phyloP scores from a whole-genome alignment of 2,797 vertebrate species.

The Microctenopoma lineatum region DNA sequence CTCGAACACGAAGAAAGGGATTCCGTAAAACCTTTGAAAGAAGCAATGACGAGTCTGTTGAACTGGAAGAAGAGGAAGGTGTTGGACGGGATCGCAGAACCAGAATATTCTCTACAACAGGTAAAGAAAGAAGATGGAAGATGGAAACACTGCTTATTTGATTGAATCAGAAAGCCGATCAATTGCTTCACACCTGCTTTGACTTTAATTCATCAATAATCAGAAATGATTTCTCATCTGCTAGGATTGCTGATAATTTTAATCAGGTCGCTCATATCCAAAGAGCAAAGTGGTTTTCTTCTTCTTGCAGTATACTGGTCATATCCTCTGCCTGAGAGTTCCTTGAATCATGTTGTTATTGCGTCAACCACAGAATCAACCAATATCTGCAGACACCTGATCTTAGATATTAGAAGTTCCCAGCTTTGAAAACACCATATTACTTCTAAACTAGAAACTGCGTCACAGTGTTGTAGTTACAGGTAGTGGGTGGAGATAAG shows the following conservation, averaged over 20 bases:
- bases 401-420: not conserved
- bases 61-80: slow-evolving; percentile 69
- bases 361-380: not conserved
- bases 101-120: slow-evolving; percentile 80
- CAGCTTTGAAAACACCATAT: not conserved
- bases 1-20: slow-evolving; percentile 66
- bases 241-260: not conserved
- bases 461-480: slow-evolving; percentile 55
- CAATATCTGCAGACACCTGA: not conserved
- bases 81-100: slow-evolving; percentile 82
- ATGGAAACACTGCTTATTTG: slow-evolving; percentile 4
- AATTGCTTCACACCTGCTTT: slow-evolving; percentile 12
- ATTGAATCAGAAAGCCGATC: slow-evolving; percentile 22
- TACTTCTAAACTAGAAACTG: slow-evolving; percentile 14
- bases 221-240: not conserved
- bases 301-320: not conserved
- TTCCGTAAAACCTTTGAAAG: slow-evolving; percentile 76
- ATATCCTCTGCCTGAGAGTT: not conserved
- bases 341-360: not conserved
- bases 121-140: slow-evolving; percentile 64
- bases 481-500: slow-evolving; percentile 57
- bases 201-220: not conserved
- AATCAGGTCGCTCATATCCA: slow-evolving; percentile 1
- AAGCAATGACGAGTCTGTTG: slow-evolving; percentile 54
- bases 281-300: not conserved